Evolutionary conservation across 2,113 vertebrate genomes (phyloP).

Genomic region (Chionomys nivalis): DNA sequence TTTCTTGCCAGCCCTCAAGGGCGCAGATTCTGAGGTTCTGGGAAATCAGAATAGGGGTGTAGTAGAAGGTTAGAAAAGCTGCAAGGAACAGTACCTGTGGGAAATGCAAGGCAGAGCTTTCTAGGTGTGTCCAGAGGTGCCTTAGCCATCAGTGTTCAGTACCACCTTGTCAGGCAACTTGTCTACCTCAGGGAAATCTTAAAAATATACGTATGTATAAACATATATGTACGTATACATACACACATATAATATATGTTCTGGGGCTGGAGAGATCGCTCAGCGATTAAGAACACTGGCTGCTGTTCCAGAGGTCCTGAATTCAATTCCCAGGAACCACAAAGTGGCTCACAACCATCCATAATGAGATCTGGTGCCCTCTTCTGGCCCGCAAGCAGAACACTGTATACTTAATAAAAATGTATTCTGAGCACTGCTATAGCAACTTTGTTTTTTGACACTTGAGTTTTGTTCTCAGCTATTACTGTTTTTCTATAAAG

Average conservation of each 20-base stretch:
- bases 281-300: no score
- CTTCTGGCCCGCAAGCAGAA: no score
- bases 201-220: no score
- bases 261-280: no score
- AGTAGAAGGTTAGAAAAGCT: not conserved
- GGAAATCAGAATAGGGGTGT: not conserved
- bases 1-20: not conserved
- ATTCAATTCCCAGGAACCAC: no score
- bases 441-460: not conserved
- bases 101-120: not conserved
- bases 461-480: not conserved
- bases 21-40: not conserved
- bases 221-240: no score
- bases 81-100: accelerated
- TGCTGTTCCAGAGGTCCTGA: no score
- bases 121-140: not conserved
- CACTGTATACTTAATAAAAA: not conserved
- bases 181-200: no score
- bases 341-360: no score
- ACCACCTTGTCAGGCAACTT: not conserved
- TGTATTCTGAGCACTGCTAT: not conserved
- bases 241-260: no score
- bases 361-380: no score
- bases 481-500: not conserved
- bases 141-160: no score